phyloP scores from a whole-genome alignment of 2,797 vertebrate genomes.

The Tragelaphus eurycerus region DNA sequence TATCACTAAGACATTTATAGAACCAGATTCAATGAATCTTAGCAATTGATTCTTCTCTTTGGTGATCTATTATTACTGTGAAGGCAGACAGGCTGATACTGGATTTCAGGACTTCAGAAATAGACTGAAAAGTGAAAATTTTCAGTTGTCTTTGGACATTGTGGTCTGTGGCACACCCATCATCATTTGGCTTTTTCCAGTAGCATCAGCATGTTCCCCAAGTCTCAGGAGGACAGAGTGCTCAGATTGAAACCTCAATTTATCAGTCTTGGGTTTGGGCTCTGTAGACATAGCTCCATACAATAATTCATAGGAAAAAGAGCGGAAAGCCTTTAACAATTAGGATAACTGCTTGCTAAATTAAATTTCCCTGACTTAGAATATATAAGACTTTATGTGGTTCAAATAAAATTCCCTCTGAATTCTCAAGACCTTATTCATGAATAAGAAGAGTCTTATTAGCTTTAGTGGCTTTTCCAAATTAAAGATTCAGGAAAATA shows the following conservation, averaged over 20 bases:
- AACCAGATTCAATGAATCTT: slow-evolving; percentile 57
- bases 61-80: not conserved
- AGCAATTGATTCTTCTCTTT: slow-evolving; percentile 64
- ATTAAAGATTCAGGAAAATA: not conserved
- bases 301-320: not conserved
- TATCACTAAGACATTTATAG: slow-evolving; percentile 63
- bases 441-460: not conserved
- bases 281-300: not conserved
- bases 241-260: not conserved
- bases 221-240: not conserved
- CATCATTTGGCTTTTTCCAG: not conserved
- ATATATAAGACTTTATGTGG: not conserved
- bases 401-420: slow-evolving; percentile 28
- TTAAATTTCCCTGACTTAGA: slow-evolving; percentile 6
- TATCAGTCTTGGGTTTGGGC: not conserved
- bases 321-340: not conserved
- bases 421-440: not conserved
- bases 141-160: not conserved
- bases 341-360: not conserved
- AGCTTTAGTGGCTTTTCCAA: slow-evolving; percentile 3
- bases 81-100: not conserved
- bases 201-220: not conserved
- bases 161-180: not conserved
- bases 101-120: slow-evolving; percentile 4
- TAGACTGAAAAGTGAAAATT: not conserved